Evolutionary conservation across 1,140 invertebrate genomes (phyloP).

Genomic region (Zelostemma sp.): DNA sequence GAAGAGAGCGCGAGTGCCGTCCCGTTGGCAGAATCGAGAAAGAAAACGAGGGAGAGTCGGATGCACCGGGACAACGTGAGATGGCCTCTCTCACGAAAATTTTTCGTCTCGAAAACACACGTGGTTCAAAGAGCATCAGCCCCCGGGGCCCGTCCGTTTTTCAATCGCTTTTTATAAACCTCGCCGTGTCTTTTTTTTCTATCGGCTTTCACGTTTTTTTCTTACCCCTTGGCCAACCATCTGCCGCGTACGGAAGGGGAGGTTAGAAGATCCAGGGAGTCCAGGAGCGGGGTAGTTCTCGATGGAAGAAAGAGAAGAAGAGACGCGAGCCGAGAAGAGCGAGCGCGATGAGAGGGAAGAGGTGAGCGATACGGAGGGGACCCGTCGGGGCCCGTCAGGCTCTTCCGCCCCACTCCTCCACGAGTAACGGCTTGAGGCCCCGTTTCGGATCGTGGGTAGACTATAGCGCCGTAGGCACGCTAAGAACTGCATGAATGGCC

Average conservation of each 20-base stretch:
- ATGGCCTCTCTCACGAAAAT: conserved; percentile 47
- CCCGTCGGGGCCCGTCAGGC: conserved; percentile 15
- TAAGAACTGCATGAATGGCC: conserved; percentile 30
- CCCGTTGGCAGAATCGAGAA: conserved; percentile 20
- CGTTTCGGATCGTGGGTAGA: conserved; percentile 20
- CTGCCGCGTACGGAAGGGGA: conserved; percentile 66
- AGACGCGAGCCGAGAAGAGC: neutral
- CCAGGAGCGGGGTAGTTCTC: conserved; percentile 46
- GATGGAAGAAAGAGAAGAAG: neutral
- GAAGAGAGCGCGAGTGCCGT: conserved; percentile 18
- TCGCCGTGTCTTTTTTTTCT: conserved; percentile 44
- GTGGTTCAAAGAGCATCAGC: conserved; percentile 60
- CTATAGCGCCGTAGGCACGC: conserved; percentile 14
- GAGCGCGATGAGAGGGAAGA: conserved; percentile 40
- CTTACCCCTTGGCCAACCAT: conserved; percentile 71
- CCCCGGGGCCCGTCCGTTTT: conserved; percentile 55
- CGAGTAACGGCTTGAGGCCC: conserved; percentile 54
- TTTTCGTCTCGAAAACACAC: conserved; percentile 58
- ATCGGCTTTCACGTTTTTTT: conserved; percentile 53
- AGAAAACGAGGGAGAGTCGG: conserved; percentile 32
- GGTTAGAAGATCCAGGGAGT: conserved; percentile 57
- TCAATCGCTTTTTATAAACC: conserved; percentile 68
- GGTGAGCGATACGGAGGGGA: conserved; percentile 28
- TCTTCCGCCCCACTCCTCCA: neutral
- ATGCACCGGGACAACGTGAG: conserved; percentile 48